Percentiles rank a stretch among this genome's conserved stretches.
phyloP scores from a whole-genome alignment of 2,113 vertebrate species.

The Poeciliopsis retropinna region DNA sequence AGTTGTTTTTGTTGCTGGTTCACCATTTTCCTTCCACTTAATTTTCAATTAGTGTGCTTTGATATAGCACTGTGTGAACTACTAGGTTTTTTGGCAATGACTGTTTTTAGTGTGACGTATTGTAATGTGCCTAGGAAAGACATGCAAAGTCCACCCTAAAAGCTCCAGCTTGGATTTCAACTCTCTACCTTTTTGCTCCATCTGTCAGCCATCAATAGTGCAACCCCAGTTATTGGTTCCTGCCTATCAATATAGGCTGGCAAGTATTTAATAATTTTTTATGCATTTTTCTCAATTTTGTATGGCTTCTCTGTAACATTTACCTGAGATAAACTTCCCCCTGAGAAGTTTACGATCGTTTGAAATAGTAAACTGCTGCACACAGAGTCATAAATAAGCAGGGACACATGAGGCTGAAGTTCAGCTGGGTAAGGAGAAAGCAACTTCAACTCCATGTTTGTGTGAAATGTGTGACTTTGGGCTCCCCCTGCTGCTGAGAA shows the following conservation, averaged over 20 bases:
- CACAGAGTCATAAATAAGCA: not conserved
- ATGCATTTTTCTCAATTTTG: conserved; percentile 3
- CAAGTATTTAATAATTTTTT: not conserved
- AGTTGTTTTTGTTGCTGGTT: no score
- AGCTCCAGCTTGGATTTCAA: no score
- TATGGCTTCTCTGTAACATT: not conserved
- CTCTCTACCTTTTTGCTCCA: not conserved
- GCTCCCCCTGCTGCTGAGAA: conserved; percentile 56
- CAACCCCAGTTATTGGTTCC: not conserved
- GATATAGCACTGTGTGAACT: no score
- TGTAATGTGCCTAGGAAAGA: no score
- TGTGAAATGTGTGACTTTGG: conserved; percentile 15
- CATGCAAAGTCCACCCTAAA: no score
- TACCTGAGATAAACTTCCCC: conserved; percentile 14
- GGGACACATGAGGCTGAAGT: not conserved
- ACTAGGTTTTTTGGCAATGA: no score
- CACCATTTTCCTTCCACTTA: no score
- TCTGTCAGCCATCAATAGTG: not conserved
- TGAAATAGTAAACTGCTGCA: not conserved
- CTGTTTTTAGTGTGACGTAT: no score
- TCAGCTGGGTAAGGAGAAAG: not conserved
- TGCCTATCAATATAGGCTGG: not conserved
- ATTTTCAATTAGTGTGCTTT: no score
- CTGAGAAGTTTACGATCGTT: not conserved
- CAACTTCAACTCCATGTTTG: not conserved